Conservation (phyloP, 2,797 vertebrate species). For the Ctenosaura bakeri region DNA sequence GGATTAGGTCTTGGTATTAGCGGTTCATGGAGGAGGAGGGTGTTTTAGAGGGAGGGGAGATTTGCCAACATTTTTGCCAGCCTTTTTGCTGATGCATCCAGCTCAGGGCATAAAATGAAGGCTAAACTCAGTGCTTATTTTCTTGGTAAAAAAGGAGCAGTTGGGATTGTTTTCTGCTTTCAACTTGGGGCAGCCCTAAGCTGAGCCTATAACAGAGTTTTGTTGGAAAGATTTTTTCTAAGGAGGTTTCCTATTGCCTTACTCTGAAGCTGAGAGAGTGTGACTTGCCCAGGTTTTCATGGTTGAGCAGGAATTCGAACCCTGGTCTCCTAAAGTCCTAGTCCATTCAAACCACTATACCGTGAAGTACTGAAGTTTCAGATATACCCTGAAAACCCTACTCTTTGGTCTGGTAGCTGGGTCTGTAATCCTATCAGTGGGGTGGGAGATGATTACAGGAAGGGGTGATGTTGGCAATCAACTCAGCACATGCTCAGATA, state of each 20-base stretch:
- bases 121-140: too few relatives aligned
- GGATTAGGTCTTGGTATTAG: slow-evolving; percentile 37
- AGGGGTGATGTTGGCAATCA: fast-evolving
- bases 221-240: too few relatives aligned
- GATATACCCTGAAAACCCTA: too few relatives aligned
- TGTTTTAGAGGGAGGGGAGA: background rate
- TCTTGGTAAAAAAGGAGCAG: background rate
- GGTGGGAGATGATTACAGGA: background rate
- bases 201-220: too few relatives aligned
- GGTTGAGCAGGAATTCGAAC: too few relatives aligned
- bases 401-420: too few relatives aligned
- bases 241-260: too few relatives aligned
- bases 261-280: too few relatives aligned
- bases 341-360: too few relatives aligned
- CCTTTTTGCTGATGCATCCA: background rate
- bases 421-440: background rate
- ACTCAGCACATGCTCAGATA: background rate
- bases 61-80: background rate
- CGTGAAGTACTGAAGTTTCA: too few relatives aligned
- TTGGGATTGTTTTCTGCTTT: background rate
- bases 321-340: background rate
- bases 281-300: too few relatives aligned
- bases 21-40: background rate
- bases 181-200: too few relatives aligned
- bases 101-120: background rate